These are phyloP conservation scores for Pitta sordida DNA, from an alignment of 2,113 vertebrate genomes.

Conservation along the genomic window DNA sequence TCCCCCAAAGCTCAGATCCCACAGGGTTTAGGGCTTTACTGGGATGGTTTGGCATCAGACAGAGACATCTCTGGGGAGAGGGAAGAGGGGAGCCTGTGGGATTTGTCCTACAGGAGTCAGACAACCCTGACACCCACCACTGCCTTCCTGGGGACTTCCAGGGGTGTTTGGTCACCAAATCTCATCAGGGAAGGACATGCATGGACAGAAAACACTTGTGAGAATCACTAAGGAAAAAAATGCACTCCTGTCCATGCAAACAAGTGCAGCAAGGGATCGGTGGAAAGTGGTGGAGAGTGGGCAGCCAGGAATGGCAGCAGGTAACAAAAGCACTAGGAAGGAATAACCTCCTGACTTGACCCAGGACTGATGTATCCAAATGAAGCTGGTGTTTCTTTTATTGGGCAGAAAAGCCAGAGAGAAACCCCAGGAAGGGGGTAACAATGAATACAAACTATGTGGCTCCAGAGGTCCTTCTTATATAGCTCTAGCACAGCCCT, in stretches of 20 bases:
- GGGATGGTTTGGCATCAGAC: not conserved
- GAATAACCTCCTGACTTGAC: not conserved
- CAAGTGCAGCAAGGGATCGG: not conserved
- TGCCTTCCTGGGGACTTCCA: not conserved
- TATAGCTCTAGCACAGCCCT: accelerated
- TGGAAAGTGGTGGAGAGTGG: not conserved
- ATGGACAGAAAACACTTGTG: accelerated
- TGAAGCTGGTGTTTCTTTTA: not conserved
- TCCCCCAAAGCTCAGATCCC: not conserved
- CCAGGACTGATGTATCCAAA: not conserved
- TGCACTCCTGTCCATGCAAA: not conserved
- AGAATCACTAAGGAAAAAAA: accelerated
- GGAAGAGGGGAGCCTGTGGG: not conserved
- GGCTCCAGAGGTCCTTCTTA: not conserved
- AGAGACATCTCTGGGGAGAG: not conserved
- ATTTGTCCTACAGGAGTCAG: not conserved
- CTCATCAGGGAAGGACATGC: not conserved
- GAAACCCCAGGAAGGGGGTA: not conserved
- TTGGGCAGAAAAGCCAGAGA: not conserved
- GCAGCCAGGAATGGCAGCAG: not conserved
- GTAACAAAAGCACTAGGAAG: not conserved
- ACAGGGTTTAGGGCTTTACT: not conserved
- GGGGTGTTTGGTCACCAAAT: not conserved
- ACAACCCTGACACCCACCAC: not conserved
- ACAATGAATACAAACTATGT: not conserved